Base-by-base conservation (phyloP, 2,888 invertebrate species). In the Tinea pellionella region DNA sequence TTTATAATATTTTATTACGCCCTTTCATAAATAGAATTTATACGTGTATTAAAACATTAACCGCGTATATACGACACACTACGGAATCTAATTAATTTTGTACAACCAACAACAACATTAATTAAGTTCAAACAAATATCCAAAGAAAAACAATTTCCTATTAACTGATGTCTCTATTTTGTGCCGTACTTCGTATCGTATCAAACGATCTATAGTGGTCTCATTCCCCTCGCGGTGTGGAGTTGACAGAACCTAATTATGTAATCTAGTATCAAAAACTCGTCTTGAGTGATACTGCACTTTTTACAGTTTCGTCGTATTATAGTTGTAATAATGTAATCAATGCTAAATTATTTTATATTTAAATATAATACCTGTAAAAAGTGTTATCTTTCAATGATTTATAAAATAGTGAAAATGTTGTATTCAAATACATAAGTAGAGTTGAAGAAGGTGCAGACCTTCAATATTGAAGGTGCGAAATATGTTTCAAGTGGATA, bases 401-500 rank as follows among this genome's bases (percentile, higher is more conserved):
- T 9, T 24, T 53, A 13, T 18, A 15, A 18, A 18, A 24, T 51
- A 51, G 15, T 51, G 51, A 53, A 24, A 53, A 53, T 53, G 53
- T 18, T 18, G n/a, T 6, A 3, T 16, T 53, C 24, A 53, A 53
- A 53, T 18, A 53, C 53, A 12, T 24, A 47, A 18, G 47, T 47
- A 15, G 8, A 53, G 3, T 12, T 24, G 15, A 15, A 55, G 55
- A 29, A 55, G 55, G 32, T 32, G 4, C n/a, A 29, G 12, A 11
- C 55, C 55, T 55, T 55, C 55, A 16, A 7, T 11, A 53, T 53
- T 6, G 24, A 53, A 53, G 53, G 53, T 19, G 53, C 53, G 6
- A 53, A 53, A 53, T 61, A 86, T 86, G 87, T 82, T 84, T 72
- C 84, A 87, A 74, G 77, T 84, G 63, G 86, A 87, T 56, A 75